A percentile compares a stretch with the other conserved stretches of the same genome.
Evolutionary conservation across 2,888 invertebrate genomes (phyloP).

Genomic region (Bruchidius siliquastri): DNA sequence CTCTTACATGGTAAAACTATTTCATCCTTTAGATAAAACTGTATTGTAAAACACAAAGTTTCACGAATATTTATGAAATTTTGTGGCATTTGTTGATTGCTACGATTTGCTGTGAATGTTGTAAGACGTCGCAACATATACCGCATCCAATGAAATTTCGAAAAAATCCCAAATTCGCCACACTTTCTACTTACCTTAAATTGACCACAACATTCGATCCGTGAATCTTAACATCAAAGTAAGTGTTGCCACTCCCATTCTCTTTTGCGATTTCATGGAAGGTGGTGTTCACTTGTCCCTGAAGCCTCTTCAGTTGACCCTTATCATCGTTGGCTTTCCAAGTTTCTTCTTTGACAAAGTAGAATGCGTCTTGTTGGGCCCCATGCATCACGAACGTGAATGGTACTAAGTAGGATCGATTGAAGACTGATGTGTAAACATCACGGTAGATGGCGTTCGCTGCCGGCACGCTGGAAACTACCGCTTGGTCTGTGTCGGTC

Average conservation of each 20-base stretch:
- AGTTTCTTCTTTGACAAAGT: slow-evolving; percentile 87
- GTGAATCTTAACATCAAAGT: slow-evolving; percentile 85
- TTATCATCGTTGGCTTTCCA: slow-evolving; percentile 87
- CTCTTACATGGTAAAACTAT: too few relatives aligned
- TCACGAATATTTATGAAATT: too few relatives aligned
- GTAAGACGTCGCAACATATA: too few relatives aligned
- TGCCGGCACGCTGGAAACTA: slow-evolving; percentile 81
- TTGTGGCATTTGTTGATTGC: too few relatives aligned
- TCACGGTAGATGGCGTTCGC: slow-evolving; percentile 88
- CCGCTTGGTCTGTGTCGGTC: slow-evolving; percentile 71
- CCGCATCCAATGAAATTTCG: too few relatives aligned
- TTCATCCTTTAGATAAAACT: too few relatives aligned
- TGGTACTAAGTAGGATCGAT: slow-evolving; percentile 79
- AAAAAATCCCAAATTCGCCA: too few relatives aligned
- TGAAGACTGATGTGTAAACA: slow-evolving; percentile 89
- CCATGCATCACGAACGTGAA: slow-evolving; percentile 85
- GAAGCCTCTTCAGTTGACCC: slow-evolving; percentile 81
- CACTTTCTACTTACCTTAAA: slow-evolving; percentile 52
- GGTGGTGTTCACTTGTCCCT: slow-evolving; percentile 86
- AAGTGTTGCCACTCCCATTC: slow-evolving; percentile 66
- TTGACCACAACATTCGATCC: slow-evolving; percentile 87
- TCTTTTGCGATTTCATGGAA: slow-evolving; percentile 78
- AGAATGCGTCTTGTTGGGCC: slow-evolving; percentile 86
- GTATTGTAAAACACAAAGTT: too few relatives aligned
- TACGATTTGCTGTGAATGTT: too few relatives aligned